These are phyloP conservation scores for Montipora sp. DNA, from an alignment of 64 coral and sea anemone genomes.

Conservation along the genomic window DNA sequence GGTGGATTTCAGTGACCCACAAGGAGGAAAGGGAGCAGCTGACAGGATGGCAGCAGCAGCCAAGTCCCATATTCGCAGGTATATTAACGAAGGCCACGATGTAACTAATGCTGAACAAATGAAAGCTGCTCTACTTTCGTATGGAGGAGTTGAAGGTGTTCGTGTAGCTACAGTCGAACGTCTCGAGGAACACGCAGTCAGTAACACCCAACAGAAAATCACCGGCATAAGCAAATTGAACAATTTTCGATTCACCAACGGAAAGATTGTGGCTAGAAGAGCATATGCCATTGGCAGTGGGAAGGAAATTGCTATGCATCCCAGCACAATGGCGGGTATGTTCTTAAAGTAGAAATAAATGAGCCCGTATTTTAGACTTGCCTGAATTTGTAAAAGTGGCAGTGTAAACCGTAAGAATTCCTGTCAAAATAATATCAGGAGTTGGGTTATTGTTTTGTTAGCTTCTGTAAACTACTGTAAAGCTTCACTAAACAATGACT, in stretches of 20 bases:
- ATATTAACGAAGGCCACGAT: background rate
- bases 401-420: too few relatives aligned
- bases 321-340: background rate
- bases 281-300: conserved; percentile 32
- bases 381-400: background rate
- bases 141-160: background rate
- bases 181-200: background rate
- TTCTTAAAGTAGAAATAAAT: background rate
- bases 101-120: conserved; percentile 3
- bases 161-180: background rate
- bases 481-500: too few relatives aligned
- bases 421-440: too few relatives aligned
- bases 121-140: background rate
- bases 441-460: too few relatives aligned
- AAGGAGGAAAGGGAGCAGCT: conserved; percentile 47
- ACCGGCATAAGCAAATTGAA: conserved; percentile 26
- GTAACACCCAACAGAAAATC: background rate
- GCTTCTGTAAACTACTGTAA: too few relatives aligned
- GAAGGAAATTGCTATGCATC: conserved; percentile 13
- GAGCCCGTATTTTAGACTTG: background rate
- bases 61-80: conserved; percentile 38
- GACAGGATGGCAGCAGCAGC: conserved; percentile 34
- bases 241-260: conserved; percentile 48
- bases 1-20: conserved; percentile 46
- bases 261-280: conserved; percentile 25